Evolutionary conservation across 2,888 invertebrate genomes (phyloP), one percentile per base, ranked within the genome.

Genomic region (Mayetiola destructor): DNA sequence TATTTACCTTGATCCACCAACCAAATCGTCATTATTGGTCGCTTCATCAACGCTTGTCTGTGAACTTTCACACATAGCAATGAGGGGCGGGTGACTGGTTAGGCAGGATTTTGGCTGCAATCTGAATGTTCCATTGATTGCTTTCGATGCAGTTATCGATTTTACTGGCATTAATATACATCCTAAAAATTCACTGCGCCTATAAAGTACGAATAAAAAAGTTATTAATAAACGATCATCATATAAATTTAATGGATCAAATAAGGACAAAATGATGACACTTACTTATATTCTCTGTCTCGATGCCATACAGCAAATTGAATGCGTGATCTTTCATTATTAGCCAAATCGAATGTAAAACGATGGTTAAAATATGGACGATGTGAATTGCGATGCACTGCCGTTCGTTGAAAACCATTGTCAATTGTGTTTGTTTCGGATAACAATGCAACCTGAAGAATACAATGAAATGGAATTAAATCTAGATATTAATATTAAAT

Each of bases 181-280:
- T 79, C 92, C 93, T 75, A 93, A 77, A 74, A 92, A 87, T 76
- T 92, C 91, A 78, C 90, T 92, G 76, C 87, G 84, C 77, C 91
- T 92, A 81, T 16, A 82, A 85, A 72, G 76, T 75, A 68, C 62
- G 74, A 48, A 36, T 55, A 61, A 37, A 48, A 37, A 21, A 57
- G n/a, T n/a, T n/a, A n/a, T n/a, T n/a, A n/a, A n/a, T n/a, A n/a
- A n/a, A n/a, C n/a, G n/a, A n/a, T n/a, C n/a, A n/a, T n/a, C n/a
- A n/a, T n/a, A n/a, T n/a, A n/a, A n/a, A n/a, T n/a, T n/a, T n/a
- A n/a, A n/a, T 9, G 32, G 12, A 2, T 14, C 16, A 8, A 36
- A 55, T 10, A 9, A 23, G 14, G 37, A 56, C 39, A 35, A 52
- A 12, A 35, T n/a, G n/a, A n/a, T n/a, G n/a, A 30, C 70, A 71